Evolutionary conservation across 2,888 invertebrate species (phyloP).

Genomic region (Hypena proboscidalis): DNA sequence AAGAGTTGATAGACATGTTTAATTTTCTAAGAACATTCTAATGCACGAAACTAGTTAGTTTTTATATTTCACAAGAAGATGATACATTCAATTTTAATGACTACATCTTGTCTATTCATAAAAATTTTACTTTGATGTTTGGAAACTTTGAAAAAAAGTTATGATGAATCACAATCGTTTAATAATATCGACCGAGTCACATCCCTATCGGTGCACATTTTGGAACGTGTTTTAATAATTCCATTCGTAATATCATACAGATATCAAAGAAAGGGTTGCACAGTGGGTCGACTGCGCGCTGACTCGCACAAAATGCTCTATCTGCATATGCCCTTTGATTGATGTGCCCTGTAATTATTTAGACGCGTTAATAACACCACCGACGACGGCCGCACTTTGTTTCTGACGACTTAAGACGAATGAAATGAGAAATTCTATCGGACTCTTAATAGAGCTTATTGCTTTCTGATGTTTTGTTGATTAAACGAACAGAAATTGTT

Average conservation of each 20-base stretch:
- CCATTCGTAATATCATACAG: constrained; percentile 79
- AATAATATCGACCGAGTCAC: constrained; percentile 41
- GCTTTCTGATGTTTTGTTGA: constrained; percentile 82
- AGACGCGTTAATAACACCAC: constrained; percentile 85
- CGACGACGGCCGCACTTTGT: constrained; percentile 81
- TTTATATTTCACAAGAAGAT: no score
- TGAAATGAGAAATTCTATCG: constrained; percentile 84
- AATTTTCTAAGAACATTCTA: no score
- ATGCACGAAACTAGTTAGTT: no score
- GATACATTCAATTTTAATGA: no score
- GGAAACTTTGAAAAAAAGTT: no score
- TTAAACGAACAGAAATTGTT: constrained; percentile 74
- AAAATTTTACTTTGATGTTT: no score
- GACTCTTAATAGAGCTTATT: constrained; percentile 79
- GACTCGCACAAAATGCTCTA: constrained; percentile 83
- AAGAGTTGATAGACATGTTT: background rate
- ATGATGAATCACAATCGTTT: no score
- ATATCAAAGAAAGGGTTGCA: constrained; percentile 84
- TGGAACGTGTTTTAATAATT: constrained; percentile 70
- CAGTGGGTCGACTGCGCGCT: constrained; percentile 76
- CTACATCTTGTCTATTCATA: no score
- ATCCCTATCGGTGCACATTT: constrained; percentile 55
- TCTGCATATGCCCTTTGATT: constrained; percentile 83
- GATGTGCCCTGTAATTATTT: constrained; percentile 85
- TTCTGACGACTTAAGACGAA: constrained; percentile 84